Evolutionary conservation across 2,113 vertebrate species (phyloP), one percentile per base, ranked within the genome.

Genomic region (Eudyptes chrysolophus): DNA sequence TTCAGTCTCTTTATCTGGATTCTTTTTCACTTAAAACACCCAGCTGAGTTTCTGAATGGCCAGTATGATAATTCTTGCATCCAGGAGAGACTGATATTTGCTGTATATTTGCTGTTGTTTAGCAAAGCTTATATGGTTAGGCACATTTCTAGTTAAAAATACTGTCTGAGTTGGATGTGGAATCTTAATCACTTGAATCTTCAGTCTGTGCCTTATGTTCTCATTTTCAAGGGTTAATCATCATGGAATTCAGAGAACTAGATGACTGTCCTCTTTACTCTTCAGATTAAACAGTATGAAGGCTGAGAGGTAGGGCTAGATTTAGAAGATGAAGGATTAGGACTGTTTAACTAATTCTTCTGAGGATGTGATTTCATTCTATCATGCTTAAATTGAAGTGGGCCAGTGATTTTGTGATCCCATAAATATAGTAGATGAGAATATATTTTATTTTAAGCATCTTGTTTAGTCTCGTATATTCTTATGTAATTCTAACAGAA

Each of bases 281-380:
- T 87, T 94, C 76, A 79, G 62, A 94, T 97, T 96, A 95, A 90
- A 96, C 36, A 92, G 40, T 80, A 60, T 55, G 44, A 90, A 90
- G 26, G 18, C 36, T 72, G 61, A 76, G 95, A 94, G 27, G 88
- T 65, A 96, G 86, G 82, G 49, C 13, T 97, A 91, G 97, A 97
- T 94, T 96, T 97, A 96, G 58, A 70, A 94, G 38, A 89, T 88
- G 93, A 91, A 94, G 94, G 71, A 94, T 90, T 94, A 96, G 71
- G 17, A 77, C 17, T 42, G 16, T 90, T 95, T 82, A 84, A 97
- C 58, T 85, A 94, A 92, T 92, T 95, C 87, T 94, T 97, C 38
- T 61, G 86, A 58, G 87, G 66, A 96, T 65, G 69, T 76, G 77
- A 95, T 96, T 97, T 94, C 44, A 54, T 96, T 95, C 44, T 75